These are phyloP conservation scores for Chorisops tibialis DNA, from an alignment of 2,888 invertebrate genomes.

Conservation along the genomic window DNA sequence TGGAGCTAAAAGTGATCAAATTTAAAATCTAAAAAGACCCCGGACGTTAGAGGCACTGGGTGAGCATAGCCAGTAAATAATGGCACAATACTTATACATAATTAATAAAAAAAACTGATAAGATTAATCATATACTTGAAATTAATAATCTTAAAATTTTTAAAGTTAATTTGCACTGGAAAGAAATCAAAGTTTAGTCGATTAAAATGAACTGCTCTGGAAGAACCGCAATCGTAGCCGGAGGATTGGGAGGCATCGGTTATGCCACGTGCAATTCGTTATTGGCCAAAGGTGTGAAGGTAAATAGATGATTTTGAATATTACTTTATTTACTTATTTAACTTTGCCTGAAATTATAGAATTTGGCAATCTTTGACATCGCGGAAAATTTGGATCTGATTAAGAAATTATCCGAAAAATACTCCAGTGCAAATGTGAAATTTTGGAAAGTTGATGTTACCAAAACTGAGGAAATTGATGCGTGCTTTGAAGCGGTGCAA, in stretches of 20 bases:
- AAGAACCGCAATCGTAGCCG: slow-evolving; percentile 38
- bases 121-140: too few relatives aligned
- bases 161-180: too few relatives aligned
- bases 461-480: slow-evolving; percentile 42
- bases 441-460: slow-evolving; percentile 44
- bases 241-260: slow-evolving; percentile 43
- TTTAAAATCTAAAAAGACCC: too few relatives aligned
- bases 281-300: slow-evolving; percentile 41
- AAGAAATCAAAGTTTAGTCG: too few relatives aligned
- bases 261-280: slow-evolving; percentile 43
- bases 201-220: slow-evolving; percentile 31
- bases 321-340: background rate
- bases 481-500: slow-evolving; percentile 41
- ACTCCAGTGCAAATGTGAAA: slow-evolving; percentile 39
- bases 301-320: slow-evolving; percentile 32
- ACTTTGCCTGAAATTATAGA: too few relatives aligned
- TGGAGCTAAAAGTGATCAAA: too few relatives aligned
- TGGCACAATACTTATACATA: too few relatives aligned
- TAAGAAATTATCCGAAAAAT: slow-evolving; percentile 43
- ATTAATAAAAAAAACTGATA: too few relatives aligned
- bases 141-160: too few relatives aligned
- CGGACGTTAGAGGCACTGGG: too few relatives aligned
- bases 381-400: slow-evolving; percentile 47
- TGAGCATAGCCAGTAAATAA: too few relatives aligned
- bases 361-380: slow-evolving; percentile 44